Conservation (phyloP, 2,113 vertebrate genomes). For the Vicugna pacos region DNA sequence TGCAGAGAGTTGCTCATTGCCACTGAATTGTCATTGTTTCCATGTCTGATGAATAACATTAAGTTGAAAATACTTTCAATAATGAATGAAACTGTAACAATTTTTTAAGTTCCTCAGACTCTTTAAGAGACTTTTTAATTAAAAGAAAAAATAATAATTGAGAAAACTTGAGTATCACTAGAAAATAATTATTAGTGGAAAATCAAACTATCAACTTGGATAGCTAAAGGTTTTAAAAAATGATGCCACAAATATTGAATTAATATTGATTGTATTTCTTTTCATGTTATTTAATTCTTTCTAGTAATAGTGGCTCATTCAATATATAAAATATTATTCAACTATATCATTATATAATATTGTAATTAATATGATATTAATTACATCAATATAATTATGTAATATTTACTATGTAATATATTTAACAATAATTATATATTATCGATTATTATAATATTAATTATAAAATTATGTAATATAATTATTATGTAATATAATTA, state of each 20-base stretch:
- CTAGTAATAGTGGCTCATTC: neutral
- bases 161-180: neutral
- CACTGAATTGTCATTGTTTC: neutral
- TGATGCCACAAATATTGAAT: neutral
- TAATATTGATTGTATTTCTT: neutral
- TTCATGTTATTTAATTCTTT: neutral
- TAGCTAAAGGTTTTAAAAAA: neutral
- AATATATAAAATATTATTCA: neutral
- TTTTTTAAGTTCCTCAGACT: neutral
- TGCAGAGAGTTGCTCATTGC: neutral
- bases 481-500: neutral
- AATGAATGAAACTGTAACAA: neutral
- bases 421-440: neutral
- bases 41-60: neutral
- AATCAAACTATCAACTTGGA: neutral
- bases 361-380: neutral
- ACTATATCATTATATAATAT: neutral
- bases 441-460: no score
- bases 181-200: no score
- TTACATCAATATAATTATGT: neutral
- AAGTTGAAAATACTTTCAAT: neutral
- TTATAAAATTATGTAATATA: neutral
- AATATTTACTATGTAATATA: neutral
- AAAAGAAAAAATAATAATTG: neutral
- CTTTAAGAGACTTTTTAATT: neutral